These are phyloP conservation scores for Clupea harengus DNA, from an alignment of 2,113 vertebrate genomes.

Conservation along the genomic window DNA sequence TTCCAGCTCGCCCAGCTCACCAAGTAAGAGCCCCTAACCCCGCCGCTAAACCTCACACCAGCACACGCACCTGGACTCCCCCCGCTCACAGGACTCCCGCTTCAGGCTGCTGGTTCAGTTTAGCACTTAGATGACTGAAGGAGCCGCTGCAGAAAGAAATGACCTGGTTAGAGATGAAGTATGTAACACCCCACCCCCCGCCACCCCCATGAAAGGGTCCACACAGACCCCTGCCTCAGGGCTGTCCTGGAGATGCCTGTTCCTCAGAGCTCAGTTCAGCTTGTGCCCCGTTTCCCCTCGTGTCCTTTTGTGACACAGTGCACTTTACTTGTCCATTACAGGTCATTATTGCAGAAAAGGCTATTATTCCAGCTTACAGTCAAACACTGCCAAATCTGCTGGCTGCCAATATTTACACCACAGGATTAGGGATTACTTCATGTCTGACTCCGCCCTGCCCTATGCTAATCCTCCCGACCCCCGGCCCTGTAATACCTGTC, in stretches of 20 bases:
- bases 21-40: conserved; percentile 80
- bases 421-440: conserved; percentile 61
- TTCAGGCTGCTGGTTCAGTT: too few relatives aligned
- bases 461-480: conserved; percentile 50
- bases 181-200: not conserved
- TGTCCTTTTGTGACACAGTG: not conserved
- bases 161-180: too few relatives aligned
- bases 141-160: too few relatives aligned
- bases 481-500: conserved; percentile 19
- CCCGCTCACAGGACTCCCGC: too few relatives aligned
- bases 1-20: conserved; percentile 94
- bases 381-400: conserved; percentile 51
- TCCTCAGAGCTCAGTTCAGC: not conserved
- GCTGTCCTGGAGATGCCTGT: not conserved
- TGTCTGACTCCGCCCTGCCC: conserved; percentile 41
- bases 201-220: not conserved
- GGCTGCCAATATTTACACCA: conserved; percentile 56
- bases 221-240: not conserved
- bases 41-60: not conserved
- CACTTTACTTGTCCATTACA: conserved; percentile 40
- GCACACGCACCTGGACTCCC: not conserved
- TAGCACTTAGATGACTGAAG: too few relatives aligned
- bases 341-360: conserved; percentile 54
- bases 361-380: conserved; percentile 63
- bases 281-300: not conserved